Base-by-base conservation (phyloP, 2,888 invertebrate species). In the Eupithecia exiguata region DNA sequence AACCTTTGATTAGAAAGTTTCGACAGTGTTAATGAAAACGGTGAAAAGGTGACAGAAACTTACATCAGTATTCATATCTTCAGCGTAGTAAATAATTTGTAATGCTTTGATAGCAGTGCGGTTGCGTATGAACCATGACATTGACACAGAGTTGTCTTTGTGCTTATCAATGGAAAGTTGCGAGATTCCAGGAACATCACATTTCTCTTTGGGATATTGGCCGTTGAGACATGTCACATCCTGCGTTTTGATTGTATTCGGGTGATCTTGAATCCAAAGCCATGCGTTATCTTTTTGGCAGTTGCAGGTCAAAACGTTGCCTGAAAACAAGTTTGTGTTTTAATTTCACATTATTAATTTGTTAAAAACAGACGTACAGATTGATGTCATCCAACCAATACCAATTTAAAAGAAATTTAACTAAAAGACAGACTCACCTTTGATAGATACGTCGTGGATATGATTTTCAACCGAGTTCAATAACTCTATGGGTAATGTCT, bases 231-330 rank as follows among this genome's bases (percentile, higher is more conserved):
- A 94, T 66, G 88, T 85, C 4, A 92, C 88, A 70, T 88, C 84
- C 74, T 87, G 90, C 5, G 89, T 83, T 79, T 91, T 92, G 71
- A 94, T 89, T 78, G 91, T 91, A 85, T 91, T 93, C 18, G 97
- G 97, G 93, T 99, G 97, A 90, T 98, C 97, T 86, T 97, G 96
- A 82, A 98, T 95, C 98, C 98, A 99, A 87, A 98, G 97, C 97
- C 98, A 98, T 53, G 98, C 96, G 89, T 98, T 97, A 89, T 98
- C 97, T 83, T 97, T 97, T 88, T 98, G 97, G 90, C 98, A 99
- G 86, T 96, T 97, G 92, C 98, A 99, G 85, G 97, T 96, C 86
- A 98, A 95, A 38, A 98, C 97, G 92, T 98, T 98, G 87, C 97
- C 98, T 97, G 95, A 66, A 92, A 93, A 81, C 36, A 63, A 67